phyloP scores from a whole-genome alignment of 2,797 vertebrate genomes.

The Leptatherina wallacei region DNA sequence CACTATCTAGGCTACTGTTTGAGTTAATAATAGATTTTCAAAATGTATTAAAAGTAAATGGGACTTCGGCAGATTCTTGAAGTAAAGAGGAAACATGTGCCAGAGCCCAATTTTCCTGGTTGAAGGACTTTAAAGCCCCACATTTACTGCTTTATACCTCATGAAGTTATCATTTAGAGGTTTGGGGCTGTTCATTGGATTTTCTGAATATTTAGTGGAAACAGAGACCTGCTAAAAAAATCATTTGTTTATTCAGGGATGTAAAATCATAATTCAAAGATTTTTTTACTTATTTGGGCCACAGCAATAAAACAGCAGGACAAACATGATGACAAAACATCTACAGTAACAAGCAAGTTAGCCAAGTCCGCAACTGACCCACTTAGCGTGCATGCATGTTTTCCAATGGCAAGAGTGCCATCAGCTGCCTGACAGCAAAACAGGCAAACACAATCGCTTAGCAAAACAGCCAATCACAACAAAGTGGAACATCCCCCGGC shows the following conservation, averaged over 20 bases:
- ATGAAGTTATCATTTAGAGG: background rate
- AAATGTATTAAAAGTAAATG: background rate
- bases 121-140: background rate
- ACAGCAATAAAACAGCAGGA: background rate
- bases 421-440: background rate
- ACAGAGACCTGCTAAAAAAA: background rate
- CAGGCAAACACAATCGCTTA: background rate
- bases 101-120: background rate
- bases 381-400: background rate
- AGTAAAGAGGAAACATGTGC: background rate
- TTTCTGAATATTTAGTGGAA: background rate
- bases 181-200: background rate
- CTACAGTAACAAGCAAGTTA: background rate
- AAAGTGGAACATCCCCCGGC: background rate
- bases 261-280: too few species aligned
- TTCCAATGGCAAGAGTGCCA: background rate
- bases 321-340: background rate
- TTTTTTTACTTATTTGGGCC: background rate
- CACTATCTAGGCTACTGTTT: background rate
- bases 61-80: background rate
- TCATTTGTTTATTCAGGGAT: background rate
- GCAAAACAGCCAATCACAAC: background rate
- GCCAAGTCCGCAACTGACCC: slow-evolving; percentile 1
- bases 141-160: background rate
- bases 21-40: background rate